Evolutionary conservation across 2,797 vertebrate genomes (phyloP).

Genomic region (Dryobates pubescens): DNA sequence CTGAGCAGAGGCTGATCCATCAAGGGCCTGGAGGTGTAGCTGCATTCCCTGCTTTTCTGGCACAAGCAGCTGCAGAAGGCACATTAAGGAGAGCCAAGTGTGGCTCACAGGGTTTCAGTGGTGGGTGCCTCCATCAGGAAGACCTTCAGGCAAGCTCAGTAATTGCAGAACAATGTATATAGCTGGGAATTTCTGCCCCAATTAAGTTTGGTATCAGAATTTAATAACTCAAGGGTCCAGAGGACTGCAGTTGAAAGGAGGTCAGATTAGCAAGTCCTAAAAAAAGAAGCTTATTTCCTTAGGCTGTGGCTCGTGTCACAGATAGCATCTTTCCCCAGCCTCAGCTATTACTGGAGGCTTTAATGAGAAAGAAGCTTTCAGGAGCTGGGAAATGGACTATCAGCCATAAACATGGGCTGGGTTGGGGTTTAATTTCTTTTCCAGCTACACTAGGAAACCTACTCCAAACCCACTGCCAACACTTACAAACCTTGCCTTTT

Average conservation of each 20-base stretch:
- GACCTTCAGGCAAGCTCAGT: neutral
- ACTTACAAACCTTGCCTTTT: neutral
- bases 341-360: neutral
- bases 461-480: neutral
- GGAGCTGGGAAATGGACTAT: neutral
- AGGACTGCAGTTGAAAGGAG: neutral
- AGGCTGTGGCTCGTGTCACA: neutral
- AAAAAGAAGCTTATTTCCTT: slow-evolving; percentile 54
- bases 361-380: slow-evolving; percentile 23
- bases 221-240: slow-evolving; percentile 33
- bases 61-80: neutral
- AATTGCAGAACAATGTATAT: neutral
- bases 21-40: neutral
- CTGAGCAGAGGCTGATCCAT: neutral
- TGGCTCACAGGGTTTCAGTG: neutral
- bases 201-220: slow-evolving; percentile 16
- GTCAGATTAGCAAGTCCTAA: slow-evolving; percentile 25
- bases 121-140: neutral
- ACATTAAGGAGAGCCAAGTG: neutral
- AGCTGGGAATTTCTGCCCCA: neutral
- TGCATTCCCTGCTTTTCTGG: neutral
- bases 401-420: neutral
- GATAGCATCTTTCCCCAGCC: slow-evolving; percentile 11
- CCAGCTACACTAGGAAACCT: neutral
- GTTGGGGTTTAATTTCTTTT: neutral